phyloP scores from a whole-genome alignment of 2,113 vertebrate genomes.

The Cryptomyrus ogoouensis region DNA sequence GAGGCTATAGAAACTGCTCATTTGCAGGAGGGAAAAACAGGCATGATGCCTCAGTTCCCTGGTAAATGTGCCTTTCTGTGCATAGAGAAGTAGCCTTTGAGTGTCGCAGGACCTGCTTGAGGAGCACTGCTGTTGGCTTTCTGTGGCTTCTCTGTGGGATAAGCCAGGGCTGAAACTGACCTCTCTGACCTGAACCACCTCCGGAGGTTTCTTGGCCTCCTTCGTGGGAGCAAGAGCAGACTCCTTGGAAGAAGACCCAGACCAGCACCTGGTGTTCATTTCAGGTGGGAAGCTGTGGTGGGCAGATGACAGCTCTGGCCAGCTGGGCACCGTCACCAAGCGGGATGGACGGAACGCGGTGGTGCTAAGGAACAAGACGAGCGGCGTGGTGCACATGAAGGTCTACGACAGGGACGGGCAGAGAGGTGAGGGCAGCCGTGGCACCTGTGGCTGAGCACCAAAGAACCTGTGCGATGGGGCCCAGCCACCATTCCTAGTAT shows the following conservation, averaged over 20 bases:
- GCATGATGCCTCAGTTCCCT: not conserved
- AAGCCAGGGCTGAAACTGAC: not conserved
- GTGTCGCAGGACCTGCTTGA: not conserved
- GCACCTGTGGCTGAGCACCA: not conserved
- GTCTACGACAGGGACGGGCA: constrained; percentile 75
- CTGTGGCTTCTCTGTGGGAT: not conserved
- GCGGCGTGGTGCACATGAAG: constrained; percentile 79
- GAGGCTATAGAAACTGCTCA: not conserved
- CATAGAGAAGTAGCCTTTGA: not conserved
- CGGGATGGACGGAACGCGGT: constrained; percentile 68
- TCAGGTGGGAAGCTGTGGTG: constrained; percentile 81
- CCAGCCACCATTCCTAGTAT: not conserved
- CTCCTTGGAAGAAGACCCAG: not conserved
- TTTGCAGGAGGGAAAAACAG: not conserved
- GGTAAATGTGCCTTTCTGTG: not conserved
- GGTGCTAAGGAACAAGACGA: constrained; percentile 71
- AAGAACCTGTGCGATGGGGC: not conserved
- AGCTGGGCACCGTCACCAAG: constrained; percentile 75
- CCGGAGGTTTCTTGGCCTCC: not conserved
- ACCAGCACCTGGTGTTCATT: constrained; percentile 20
- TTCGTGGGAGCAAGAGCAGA: not conserved
- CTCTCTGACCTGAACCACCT: not conserved
- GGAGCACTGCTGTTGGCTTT: not conserved
- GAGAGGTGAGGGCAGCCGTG: constrained; percentile 57
- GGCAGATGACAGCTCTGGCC: constrained; percentile 75